Conservation (phyloP, 2,797 vertebrate species). For the Cossypha heuglini region DNA sequence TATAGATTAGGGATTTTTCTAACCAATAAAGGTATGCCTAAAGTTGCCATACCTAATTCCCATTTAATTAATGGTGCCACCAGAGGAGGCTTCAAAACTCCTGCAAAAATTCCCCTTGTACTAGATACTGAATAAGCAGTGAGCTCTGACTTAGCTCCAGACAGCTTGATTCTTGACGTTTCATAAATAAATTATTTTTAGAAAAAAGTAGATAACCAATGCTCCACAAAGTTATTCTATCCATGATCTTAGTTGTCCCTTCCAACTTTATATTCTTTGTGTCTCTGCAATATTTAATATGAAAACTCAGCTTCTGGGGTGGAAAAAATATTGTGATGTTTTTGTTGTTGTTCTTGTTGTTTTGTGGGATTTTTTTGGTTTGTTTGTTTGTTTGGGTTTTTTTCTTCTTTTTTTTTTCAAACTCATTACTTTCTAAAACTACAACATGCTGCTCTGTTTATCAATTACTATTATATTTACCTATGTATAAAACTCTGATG, state of each 20-base stretch:
- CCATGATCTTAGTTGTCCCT: not conserved
- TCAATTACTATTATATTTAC: not conserved
- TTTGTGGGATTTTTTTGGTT: too few relatives aligned
- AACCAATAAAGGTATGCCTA: not conserved
- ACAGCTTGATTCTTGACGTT: not conserved
- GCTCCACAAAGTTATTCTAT: not conserved
- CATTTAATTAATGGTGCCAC: not conserved
- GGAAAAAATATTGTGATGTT: fast-evolving
- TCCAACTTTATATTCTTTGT: not conserved
- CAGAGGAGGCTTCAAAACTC: not conserved
- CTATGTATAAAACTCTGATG: not conserved
- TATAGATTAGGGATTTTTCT: not conserved
- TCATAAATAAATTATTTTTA: not conserved
- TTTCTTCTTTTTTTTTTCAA: not conserved
- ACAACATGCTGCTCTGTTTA: not conserved
- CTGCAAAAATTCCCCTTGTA: not conserved
- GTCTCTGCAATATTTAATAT: not conserved
- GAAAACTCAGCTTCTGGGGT: not conserved
- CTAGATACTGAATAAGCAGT: not conserved
- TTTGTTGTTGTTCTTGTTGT: not conserved
- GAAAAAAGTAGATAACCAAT: not conserved
- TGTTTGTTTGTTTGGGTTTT: too few relatives aligned
- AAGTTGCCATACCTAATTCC: not conserved
- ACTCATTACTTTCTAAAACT: not conserved
- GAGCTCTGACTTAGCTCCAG: not conserved